phyloP scores from a whole-genome alignment of 2,797 vertebrate species.

The Onychomys leucogaster region DNA sequence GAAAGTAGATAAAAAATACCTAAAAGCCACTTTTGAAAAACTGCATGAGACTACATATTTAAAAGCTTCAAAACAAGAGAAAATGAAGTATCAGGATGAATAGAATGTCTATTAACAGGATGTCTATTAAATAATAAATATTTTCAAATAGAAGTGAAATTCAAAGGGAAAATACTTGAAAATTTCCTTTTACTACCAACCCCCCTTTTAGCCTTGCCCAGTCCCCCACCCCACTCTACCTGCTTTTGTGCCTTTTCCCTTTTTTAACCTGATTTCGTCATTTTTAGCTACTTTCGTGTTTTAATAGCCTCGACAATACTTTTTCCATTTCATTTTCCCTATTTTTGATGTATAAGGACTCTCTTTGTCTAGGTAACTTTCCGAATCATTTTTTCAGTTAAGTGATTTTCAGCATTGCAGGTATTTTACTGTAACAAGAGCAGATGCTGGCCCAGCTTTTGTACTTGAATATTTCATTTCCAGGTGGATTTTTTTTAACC shows the following conservation, averaged over 20 bases:
- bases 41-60: not conserved
- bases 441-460: not conserved
- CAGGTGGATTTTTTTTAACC: not conserved
- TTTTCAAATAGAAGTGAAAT: not conserved
- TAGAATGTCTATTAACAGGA: not conserved
- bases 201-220: not conserved
- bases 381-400: not conserved
- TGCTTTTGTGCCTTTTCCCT: not conserved
- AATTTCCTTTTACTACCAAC: not conserved
- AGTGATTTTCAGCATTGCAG: not conserved
- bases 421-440: not conserved
- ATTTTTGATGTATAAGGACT: not conserved
- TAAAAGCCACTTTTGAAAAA: not conserved
- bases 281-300: slow-evolving; percentile 16
- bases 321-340: not conserved
- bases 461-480: not conserved
- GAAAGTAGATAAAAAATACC: not conserved
- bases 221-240: not conserved
- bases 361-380: not conserved
- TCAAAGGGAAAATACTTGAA: not conserved
- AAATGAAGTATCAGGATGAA: not conserved
- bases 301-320: not conserved
- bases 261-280: not conserved
- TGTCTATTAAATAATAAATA: not conserved
- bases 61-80: not conserved